These are phyloP conservation scores for Siniperca scherzeri DNA, from an alignment of 2,797 vertebrate genomes.

Conservation along the genomic window DNA sequence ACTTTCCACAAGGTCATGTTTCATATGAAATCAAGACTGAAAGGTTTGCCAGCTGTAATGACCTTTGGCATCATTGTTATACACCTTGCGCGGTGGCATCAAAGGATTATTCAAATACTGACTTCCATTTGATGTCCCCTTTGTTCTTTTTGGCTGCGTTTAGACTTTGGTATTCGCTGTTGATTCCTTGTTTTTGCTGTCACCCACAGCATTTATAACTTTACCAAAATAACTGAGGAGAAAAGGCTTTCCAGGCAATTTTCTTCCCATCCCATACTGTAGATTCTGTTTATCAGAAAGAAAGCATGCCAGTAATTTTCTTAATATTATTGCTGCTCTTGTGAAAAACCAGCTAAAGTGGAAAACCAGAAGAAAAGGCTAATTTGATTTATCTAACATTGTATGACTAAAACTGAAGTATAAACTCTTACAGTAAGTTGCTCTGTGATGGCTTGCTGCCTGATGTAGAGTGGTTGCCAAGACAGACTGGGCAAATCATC, in stretches of 20 bases:
- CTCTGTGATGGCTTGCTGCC: slow-evolving; percentile 42
- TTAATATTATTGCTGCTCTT: slow-evolving; percentile 8
- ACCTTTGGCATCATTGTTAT: slow-evolving; percentile 26
- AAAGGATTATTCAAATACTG: slow-evolving; percentile 36
- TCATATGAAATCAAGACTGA: slow-evolving; percentile 24
- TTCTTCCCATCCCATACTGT: slow-evolving; percentile 19
- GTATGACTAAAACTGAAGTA: slow-evolving; percentile 36
- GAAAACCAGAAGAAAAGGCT: slow-evolving; percentile 20
- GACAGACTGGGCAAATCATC: slow-evolving; percentile 55
- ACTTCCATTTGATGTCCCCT: slow-evolving; percentile 36
- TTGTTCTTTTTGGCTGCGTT: slow-evolving; percentile 45
- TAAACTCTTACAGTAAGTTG: slow-evolving; percentile 21
- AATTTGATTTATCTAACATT: slow-evolving; percentile 26
- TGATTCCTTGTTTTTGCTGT: slow-evolving; percentile 52
- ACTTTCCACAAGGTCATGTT: background rate
- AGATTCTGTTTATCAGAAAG: slow-evolving; percentile 20
- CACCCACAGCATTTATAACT: slow-evolving; percentile 57
- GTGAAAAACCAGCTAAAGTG: slow-evolving; percentile 16
- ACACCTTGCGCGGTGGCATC: slow-evolving; percentile 28
- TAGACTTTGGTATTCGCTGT: slow-evolving; percentile 1
- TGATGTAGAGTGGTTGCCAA: slow-evolving; percentile 38
- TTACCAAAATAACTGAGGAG: slow-evolving; percentile 51
- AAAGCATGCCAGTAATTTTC: background rate
- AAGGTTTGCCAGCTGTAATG: slow-evolving; percentile 27
- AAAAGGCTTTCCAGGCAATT: slow-evolving; percentile 34